These are phyloP conservation scores for Drosophila bocqueti DNA, from an alignment of 1,140 invertebrate species.

Conservation along the genomic window DNA sequence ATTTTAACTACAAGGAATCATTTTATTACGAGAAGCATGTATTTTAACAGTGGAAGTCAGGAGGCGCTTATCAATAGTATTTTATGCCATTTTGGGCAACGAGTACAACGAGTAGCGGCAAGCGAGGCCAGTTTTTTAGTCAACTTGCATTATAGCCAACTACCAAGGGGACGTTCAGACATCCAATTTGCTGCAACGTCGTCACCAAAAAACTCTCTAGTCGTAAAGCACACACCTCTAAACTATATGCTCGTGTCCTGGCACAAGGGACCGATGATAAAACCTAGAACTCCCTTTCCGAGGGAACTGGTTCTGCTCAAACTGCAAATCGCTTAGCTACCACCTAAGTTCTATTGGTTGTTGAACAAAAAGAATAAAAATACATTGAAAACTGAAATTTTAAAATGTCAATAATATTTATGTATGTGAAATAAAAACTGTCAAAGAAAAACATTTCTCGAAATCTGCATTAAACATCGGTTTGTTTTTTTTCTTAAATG, in stretches of 20 bases:
- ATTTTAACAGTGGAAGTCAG: slow-evolving; percentile 59
- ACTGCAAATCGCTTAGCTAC: slow-evolving; percentile 44
- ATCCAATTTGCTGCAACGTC: neutral
- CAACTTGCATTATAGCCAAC: slow-evolving; percentile 41
- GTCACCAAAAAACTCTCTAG: slow-evolving; percentile 46
- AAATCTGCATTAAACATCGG: neutral
- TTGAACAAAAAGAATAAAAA: slow-evolving; percentile 40
- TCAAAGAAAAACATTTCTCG: slow-evolving; percentile 34
- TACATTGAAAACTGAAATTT: slow-evolving; percentile 48
- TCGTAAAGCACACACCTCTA: slow-evolving; percentile 49
- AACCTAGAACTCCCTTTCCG: neutral
- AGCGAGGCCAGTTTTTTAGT: slow-evolving; percentile 57
- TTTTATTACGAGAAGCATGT: slow-evolving; percentile 57
- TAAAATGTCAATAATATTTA: slow-evolving; percentile 72
- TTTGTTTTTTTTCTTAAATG: neutral
- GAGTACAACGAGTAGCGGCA: slow-evolving; percentile 50
- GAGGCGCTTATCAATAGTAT: slow-evolving; percentile 64
- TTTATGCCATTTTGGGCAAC: slow-evolving; percentile 72
- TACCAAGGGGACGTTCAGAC: slow-evolving; percentile 3
- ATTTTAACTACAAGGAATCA: slow-evolving; percentile 65
- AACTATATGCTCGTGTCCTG: too few relatives aligned
- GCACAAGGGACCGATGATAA: slow-evolving; percentile 34
- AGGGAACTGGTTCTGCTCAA: slow-evolving; percentile 49
- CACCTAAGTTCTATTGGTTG: slow-evolving; percentile 72
- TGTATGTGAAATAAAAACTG: slow-evolving; percentile 78